These are phyloP conservation scores for Psittacula cyanocephala DNA, from an alignment of 2,113 vertebrate species.

Conservation along the genomic window DNA sequence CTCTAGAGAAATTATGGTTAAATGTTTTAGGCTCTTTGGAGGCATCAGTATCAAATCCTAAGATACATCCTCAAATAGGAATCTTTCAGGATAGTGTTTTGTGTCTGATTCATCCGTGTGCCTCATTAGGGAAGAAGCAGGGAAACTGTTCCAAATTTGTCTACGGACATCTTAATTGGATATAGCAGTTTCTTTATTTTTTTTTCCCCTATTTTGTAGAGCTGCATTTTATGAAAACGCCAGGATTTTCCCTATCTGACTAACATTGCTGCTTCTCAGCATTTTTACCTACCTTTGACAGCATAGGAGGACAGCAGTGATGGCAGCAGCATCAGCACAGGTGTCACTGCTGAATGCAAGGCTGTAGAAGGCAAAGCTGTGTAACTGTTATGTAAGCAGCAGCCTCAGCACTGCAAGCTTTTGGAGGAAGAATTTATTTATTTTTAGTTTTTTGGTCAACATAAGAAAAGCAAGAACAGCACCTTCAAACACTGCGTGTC, in stretches of 20 bases:
- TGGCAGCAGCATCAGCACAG: neutral
- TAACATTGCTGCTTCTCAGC: neutral
- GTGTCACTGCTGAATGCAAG: neutral
- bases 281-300: conserved; percentile 10
- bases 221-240: neutral
- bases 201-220: neutral
- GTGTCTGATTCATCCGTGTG: conserved; percentile 23
- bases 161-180: neutral
- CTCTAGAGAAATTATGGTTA: neutral
- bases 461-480: neutral
- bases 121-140: conserved; percentile 25
- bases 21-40: neutral
- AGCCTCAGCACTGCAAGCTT: neutral
- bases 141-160: conserved; percentile 11
- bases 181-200: neutral
- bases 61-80: neutral
- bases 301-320: neutral
- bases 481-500: neutral
- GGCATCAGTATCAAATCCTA: neutral
- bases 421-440: neutral
- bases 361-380: neutral
- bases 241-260: neutral
- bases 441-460: neutral
- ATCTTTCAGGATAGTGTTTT: conserved; percentile 1
- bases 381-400: neutral